A percentile compares a stretch with the other conserved stretches of the same genome.
phyloP scores from a whole-genome alignment of 1,140 invertebrate genomes.

The Trachymyrmex septentrionalis region DNA sequence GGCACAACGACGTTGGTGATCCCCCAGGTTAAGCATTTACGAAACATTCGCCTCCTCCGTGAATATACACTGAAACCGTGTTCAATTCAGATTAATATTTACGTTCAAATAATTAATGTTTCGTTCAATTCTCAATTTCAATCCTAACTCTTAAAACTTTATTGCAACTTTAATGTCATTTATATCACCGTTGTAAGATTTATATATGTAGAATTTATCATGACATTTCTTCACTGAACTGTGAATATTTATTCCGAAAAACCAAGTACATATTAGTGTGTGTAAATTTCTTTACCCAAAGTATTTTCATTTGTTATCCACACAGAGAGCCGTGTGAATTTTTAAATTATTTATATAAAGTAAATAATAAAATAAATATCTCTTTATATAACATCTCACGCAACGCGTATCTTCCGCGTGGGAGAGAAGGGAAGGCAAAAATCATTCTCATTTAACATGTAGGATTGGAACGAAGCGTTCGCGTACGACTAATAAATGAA shows the following conservation, averaged over 20 bases:
- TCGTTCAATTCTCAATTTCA: constrained; percentile 9
- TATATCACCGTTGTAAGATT: neutral
- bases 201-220: neutral
- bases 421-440: neutral
- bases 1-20: constrained; percentile 84
- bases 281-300: neutral
- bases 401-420: neutral
- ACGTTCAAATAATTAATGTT: constrained; percentile 14
- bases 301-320: neutral
- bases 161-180: neutral
- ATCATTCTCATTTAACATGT: neutral
- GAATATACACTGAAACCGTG: neutral
- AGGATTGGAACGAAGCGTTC: neutral
- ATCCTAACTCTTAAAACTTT: neutral
- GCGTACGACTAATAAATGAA: constrained; percentile 33
- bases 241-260: neutral
- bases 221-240: neutral
- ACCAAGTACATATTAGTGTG: neutral
- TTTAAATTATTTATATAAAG: neutral
- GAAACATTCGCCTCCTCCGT: constrained; percentile 59
- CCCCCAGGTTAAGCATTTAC: constrained; percentile 74
- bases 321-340: neutral
- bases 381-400: neutral
- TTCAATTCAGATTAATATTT: neutral
- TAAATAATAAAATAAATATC: constrained; percentile 1